These are phyloP conservation scores for Synergus gifuensis DNA, from an alignment of 2,888 invertebrate species.

Conservation along the genomic window DNA sequence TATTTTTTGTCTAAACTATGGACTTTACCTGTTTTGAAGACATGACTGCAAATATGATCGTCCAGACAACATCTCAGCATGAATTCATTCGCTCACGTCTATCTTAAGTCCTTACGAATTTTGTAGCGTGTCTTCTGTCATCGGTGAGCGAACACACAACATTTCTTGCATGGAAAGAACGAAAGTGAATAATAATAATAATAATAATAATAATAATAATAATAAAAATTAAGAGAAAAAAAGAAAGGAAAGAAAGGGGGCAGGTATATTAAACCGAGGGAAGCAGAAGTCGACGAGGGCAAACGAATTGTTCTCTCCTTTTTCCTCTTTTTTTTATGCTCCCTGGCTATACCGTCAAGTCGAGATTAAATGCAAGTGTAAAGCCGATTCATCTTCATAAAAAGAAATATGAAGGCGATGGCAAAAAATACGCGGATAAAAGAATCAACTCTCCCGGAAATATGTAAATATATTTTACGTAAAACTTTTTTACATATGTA, in stretches of 20 bases:
- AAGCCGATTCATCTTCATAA: neutral
- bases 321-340: neutral
- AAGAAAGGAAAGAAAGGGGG: neutral
- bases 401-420: neutral
- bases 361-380: neutral
- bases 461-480: neutral
- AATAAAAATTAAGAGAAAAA: neutral
- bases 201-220: too few relatives aligned
- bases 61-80: constrained; percentile 10
- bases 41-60: neutral
- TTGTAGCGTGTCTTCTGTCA: constrained; percentile 30
- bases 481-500: neutral
- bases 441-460: neutral
- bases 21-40: neutral
- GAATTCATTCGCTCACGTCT: constrained; percentile 7
- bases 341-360: neutral
- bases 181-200: neutral
- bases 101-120: constrained; percentile 7
- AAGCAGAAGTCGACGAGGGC: neutral
- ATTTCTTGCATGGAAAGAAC: constrained; percentile 48
- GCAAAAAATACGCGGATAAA: neutral
- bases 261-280: neutral
- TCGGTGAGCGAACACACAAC: constrained; percentile 39
- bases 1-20: too few relatives aligned
- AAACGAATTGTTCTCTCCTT: constrained; percentile 1